Conservation (phyloP, 2,888 invertebrate genomes). For the Parnassius smintheus region DNA sequence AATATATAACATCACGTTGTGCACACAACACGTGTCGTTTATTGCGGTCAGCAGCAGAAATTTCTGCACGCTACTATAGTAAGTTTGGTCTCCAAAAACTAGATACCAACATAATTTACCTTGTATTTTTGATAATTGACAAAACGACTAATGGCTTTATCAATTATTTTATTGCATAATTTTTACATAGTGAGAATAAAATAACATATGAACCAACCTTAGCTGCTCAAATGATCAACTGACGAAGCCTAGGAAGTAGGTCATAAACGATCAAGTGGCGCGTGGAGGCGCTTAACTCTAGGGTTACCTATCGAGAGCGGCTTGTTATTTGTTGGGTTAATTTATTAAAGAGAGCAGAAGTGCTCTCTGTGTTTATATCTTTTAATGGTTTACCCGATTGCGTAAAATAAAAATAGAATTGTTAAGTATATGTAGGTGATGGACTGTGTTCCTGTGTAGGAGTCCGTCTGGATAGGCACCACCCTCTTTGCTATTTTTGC, state of each 20-base stretch:
- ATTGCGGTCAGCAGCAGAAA: too few species aligned
- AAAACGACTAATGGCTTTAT: background rate
- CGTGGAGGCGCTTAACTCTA: conserved; percentile 17
- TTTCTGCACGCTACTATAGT: too few species aligned
- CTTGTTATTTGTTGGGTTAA: conserved; percentile 4
- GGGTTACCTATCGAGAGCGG: conserved; percentile 12
- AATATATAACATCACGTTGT: too few species aligned
- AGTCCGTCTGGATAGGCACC: too few species aligned
- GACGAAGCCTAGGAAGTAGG: conserved; percentile 44
- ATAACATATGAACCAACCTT: conserved; percentile 15
- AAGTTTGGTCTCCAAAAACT: background rate
- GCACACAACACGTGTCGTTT: too few species aligned
- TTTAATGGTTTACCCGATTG: background rate
- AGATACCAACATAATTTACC: too few species aligned
- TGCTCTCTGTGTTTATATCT: conserved; percentile 1
- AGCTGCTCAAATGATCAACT: conserved; percentile 26
- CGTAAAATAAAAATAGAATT: too few species aligned
- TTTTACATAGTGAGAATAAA: conserved; percentile 5
- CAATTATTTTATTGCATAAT: background rate
- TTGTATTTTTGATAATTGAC: too few species aligned
- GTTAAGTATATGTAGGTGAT: too few species aligned
- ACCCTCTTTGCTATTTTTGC: too few species aligned
- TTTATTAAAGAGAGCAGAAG: conserved; percentile 4
- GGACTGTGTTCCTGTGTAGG: too few species aligned
- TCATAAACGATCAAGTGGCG: conserved; percentile 46